Evolutionary conservation across 2,113 vertebrate species (phyloP).

Genomic region (Diglossa brunneiventris): DNA sequence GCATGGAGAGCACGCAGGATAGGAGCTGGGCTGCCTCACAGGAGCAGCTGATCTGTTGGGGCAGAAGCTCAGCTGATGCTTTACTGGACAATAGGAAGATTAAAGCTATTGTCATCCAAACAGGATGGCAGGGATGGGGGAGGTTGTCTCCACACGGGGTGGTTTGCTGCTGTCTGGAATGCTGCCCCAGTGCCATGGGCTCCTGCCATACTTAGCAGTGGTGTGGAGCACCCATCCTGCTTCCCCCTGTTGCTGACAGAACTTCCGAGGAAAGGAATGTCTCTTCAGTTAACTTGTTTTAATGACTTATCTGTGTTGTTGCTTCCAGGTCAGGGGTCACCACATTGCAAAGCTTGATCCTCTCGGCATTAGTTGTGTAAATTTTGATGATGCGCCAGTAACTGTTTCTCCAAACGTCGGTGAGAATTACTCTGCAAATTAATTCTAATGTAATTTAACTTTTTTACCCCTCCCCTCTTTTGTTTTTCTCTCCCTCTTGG

Average conservation of each 20-base stretch:
- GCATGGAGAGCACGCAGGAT: neutral
- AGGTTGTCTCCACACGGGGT: neutral
- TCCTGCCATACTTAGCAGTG: neutral
- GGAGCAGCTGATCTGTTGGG: neutral
- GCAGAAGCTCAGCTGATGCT: neutral
- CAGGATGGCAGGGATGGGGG: neutral
- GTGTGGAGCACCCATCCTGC: neutral
- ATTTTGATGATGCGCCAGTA: conserved; percentile 91
- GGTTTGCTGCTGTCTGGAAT: neutral
- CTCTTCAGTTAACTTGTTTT: conserved; percentile 21
- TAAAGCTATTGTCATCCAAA: neutral
- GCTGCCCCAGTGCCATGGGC: neutral
- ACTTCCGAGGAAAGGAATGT: neutral
- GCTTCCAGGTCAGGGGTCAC: conserved; percentile 91
- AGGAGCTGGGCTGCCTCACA: neutral
- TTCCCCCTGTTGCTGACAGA: neutral
- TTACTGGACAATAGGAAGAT: neutral
- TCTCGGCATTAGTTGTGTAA: conserved; percentile 94
- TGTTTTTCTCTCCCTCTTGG: conserved; percentile 60
- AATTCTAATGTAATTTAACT: conserved; percentile 76
- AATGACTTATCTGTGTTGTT: conserved; percentile 77
- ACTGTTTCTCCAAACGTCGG: conserved; percentile 88
- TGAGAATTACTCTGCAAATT: conserved; percentile 83
- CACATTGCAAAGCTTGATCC: conserved; percentile 96
- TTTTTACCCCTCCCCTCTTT: conserved; percentile 76